Conservation (phyloP, 2,888 invertebrate species). For the Eristalis arbustorum region DNA sequence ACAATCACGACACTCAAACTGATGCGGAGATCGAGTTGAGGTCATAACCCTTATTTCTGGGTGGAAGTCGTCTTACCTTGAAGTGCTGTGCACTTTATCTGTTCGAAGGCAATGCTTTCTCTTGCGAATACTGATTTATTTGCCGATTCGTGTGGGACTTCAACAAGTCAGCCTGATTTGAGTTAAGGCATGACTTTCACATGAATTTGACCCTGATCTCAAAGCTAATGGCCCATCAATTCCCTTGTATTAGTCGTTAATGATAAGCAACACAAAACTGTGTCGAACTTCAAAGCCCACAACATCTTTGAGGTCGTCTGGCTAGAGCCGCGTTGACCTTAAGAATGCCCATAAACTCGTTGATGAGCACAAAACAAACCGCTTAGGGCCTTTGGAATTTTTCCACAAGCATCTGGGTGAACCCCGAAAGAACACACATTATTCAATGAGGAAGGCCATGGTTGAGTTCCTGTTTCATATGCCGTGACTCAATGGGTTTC, state of each 20-base stretch:
- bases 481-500: background rate
- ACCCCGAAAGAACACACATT: background rate
- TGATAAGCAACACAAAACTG: background rate
- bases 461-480: background rate
- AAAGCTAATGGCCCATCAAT: background rate
- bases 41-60: conserved; percentile 21
- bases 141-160: background rate
- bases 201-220: background rate
- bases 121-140: too few species aligned
- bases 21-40: conserved; percentile 6
- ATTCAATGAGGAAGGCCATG: background rate
- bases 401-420: background rate
- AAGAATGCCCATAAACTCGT: background rate
- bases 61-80: conserved; percentile 27
- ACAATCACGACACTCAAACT: background rate
- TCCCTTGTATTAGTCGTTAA: background rate
- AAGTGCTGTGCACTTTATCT: background rate
- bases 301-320: background rate
- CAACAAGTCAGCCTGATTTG: background rate
- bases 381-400: background rate
- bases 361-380: background rate
- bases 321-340: background rate
- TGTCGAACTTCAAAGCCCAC: background rate
- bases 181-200: background rate
- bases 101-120: background rate